A percentile compares a stretch with the other conserved stretches of the same genome.
phyloP scores from a whole-genome alignment of 2,888 invertebrate genomes.

The Chymomyza amoena region DNA sequence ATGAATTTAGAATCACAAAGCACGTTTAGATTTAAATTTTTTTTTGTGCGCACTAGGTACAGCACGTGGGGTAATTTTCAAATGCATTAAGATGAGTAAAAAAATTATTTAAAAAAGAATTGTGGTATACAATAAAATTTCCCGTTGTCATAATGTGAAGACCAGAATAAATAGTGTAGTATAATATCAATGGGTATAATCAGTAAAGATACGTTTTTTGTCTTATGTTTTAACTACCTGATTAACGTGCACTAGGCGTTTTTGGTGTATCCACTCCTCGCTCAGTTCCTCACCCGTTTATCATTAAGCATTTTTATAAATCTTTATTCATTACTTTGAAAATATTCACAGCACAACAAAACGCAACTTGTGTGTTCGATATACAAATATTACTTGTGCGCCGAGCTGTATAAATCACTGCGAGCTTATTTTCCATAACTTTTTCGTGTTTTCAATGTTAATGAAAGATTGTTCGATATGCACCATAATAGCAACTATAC shows the following conservation, averaged over 20 bases:
- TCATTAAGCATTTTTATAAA: background rate
- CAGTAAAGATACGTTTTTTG: no score
- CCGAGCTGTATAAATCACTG: background rate
- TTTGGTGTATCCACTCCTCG: background rate
- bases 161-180: no score
- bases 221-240: no score
- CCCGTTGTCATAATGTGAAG: no score
- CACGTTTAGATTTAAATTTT: background rate
- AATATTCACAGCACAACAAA: slow-evolving; percentile 24
- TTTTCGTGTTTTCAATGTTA: background rate
- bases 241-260: background rate
- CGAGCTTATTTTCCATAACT: background rate
- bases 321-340: background rate
- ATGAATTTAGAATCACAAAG: background rate
- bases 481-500: slow-evolving; percentile 25
- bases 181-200: no score
- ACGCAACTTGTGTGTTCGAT: background rate
- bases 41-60: background rate
- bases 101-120: no score
- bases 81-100: background rate
- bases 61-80: background rate
- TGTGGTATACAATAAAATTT: no score
- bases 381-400: background rate
- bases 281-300: background rate
- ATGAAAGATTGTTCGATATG: slow-evolving; percentile 32